These are phyloP conservation scores for Grallaria varia DNA, from an alignment of 2,113 vertebrate species.

Conservation along the genomic window DNA sequence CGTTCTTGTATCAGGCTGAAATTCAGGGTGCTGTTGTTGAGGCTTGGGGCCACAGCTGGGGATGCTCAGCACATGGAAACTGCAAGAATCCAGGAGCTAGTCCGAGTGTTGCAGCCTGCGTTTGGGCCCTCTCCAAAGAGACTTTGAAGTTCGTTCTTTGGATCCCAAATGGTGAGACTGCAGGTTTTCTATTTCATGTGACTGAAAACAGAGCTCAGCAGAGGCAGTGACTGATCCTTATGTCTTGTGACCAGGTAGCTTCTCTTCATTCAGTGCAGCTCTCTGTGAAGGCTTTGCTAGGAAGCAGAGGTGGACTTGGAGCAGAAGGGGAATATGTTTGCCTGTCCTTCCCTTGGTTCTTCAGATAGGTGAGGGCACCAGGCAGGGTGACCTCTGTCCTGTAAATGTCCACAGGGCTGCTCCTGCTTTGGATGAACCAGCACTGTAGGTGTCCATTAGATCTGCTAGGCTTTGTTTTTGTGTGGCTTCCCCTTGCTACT, in stretches of 20 bases:
- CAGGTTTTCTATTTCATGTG: neutral
- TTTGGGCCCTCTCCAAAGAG: neutral
- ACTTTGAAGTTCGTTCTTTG: neutral
- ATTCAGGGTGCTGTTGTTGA: fast-evolving
- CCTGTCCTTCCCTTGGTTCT: neutral
- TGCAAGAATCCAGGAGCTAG: neutral
- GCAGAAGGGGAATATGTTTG: neutral
- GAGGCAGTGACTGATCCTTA: neutral
- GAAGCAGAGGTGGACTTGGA: neutral
- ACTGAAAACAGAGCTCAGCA: neutral
- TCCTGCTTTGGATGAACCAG: neutral
- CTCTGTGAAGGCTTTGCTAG: neutral
- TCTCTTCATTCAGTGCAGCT: neutral
- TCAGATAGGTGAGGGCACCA: neutral
- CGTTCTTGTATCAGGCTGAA: neutral
- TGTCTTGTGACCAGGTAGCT: neutral
- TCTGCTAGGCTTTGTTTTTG: neutral
- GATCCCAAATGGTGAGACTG: neutral
- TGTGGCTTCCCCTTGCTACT: neutral
- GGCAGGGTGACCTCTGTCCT: neutral
- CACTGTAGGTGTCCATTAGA: neutral
- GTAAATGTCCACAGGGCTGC: neutral
- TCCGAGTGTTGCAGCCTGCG: neutral
- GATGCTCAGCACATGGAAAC: neutral
- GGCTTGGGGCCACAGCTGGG: neutral